Percentiles rank a stretch among this genome's conserved stretches.
These are phyloP conservation scores for Microplitis demolitor DNA, from an alignment of 1,140 invertebrate genomes.

Conservation along the genomic window DNA sequence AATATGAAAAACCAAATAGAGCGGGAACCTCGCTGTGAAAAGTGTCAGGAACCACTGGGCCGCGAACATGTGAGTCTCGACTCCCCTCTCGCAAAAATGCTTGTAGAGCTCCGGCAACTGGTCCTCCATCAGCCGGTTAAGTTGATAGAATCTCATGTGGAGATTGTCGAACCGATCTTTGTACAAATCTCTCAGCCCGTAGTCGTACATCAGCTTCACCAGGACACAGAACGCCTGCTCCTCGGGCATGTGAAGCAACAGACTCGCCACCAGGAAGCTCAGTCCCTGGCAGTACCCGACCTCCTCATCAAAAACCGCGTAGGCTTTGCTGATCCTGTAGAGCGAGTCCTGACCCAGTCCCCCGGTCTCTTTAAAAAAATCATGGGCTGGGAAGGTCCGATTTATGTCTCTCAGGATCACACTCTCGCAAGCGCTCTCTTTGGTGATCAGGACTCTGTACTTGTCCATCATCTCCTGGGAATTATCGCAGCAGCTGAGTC, in stretches of 20 bases:
- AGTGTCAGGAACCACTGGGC: constrained; percentile 99
- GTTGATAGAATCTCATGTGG: constrained; percentile 93
- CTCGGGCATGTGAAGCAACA: constrained; percentile 96
- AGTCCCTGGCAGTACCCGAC: constrained; percentile 98
- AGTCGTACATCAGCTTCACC: constrained; percentile 97
- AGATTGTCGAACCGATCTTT: constrained; percentile 96
- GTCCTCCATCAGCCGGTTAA: constrained; percentile 96
- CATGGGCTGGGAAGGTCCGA: constrained; percentile 97
- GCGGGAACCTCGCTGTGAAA: constrained; percentile 97
- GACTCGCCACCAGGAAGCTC: constrained; percentile 93
- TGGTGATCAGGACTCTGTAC: constrained; percentile 89
- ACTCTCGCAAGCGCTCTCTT: constrained; percentile 89
- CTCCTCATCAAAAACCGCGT: constrained; percentile 96
- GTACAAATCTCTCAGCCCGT: constrained; percentile 91
- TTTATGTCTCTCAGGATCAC: constrained; percentile 96
- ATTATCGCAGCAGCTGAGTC: constrained; percentile 84
- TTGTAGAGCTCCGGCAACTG: constrained; percentile 86
- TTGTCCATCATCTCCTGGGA: constrained; percentile 87
- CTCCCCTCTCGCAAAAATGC: constrained; percentile 89
- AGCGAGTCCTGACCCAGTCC: constrained; percentile 93
- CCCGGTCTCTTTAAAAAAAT: constrained; percentile 93
- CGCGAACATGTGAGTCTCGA: constrained; percentile 99
- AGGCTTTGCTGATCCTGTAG: constrained; percentile 95
- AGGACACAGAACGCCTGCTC: constrained; percentile 98
- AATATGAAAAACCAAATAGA: constrained; percentile 97